phyloP scores from a whole-genome alignment of 2,113 vertebrate species.

The Seriola quinqueradiata region DNA sequence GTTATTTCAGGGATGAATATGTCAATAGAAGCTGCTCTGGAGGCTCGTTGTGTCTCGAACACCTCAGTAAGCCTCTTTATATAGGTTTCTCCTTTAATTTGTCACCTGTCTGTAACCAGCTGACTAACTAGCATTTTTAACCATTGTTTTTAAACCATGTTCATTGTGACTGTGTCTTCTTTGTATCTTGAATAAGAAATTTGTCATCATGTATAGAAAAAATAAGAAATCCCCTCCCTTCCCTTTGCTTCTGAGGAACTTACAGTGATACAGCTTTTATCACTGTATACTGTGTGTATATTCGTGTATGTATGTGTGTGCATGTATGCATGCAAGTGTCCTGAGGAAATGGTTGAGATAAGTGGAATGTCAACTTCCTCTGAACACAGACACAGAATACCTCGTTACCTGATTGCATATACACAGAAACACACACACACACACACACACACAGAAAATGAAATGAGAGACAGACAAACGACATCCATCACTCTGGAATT shows the following conservation, averaged over 20 bases:
- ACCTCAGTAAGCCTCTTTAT: too few species aligned
- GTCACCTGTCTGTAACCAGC: too few species aligned
- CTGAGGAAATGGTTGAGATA: constrained; percentile 20
- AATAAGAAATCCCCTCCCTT: background rate
- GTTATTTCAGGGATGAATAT: background rate
- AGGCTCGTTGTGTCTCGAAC: too few species aligned
- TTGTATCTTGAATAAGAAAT: background rate
- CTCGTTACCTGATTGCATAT: constrained; percentile 15
- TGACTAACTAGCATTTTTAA: too few species aligned
- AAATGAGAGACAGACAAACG: constrained; percentile 12
- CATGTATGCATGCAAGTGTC: background rate
- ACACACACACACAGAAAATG: background rate
- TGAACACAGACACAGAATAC: constrained; percentile 5
- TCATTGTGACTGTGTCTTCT: background rate
- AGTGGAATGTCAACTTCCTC: constrained; percentile 45
- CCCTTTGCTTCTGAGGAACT: constrained; percentile 1
- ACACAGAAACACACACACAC: constrained; percentile 2
- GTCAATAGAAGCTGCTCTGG: too few species aligned
- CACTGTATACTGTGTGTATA: background rate
- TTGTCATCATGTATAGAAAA: background rate
- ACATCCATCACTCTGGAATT: constrained; percentile 41
- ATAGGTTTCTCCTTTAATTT: too few species aligned
- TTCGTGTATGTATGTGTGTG: background rate
- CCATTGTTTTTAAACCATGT: too few species aligned
- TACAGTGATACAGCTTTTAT: background rate